phyloP scores from a whole-genome alignment of 2,888 invertebrate species.

The Venusia cambrica region DNA sequence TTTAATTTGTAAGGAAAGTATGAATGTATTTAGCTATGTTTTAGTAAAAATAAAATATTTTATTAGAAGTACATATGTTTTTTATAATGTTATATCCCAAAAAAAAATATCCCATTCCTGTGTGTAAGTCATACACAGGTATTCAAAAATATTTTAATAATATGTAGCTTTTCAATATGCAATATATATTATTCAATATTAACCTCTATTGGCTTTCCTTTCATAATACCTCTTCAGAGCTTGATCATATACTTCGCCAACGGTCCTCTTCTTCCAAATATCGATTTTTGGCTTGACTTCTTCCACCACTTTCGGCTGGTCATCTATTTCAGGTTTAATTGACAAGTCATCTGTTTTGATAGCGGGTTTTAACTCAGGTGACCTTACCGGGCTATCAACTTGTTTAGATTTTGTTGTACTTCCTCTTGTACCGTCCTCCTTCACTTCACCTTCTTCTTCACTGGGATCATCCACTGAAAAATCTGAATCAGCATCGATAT shows the following conservation, averaged over 20 bases:
- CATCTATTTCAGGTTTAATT: conserved; percentile 29
- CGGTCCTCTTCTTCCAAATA: conserved; percentile 92
- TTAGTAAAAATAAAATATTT: conserved; percentile 10
- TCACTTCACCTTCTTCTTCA: conserved; percentile 58
- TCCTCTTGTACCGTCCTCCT: conserved; percentile 27
- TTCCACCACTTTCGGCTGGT: conserved; percentile 27
- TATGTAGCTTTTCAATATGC: too few species aligned
- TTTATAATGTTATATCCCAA: too few species aligned
- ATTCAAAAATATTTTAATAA: too few species aligned
- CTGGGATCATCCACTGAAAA: conserved; percentile 85
- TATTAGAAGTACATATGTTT: too few species aligned
- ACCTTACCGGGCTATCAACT: conserved; percentile 22
- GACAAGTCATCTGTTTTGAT: conserved; percentile 21
- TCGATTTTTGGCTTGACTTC: conserved; percentile 81
- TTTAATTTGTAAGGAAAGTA: conserved; percentile 31
- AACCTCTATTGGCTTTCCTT: conserved; percentile 83
- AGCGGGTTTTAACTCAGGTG: conserved; percentile 34
- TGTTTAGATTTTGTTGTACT: conserved; percentile 23
- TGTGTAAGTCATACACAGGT: too few species aligned
- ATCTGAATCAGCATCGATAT: conserved; percentile 87
- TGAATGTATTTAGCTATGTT: conserved; percentile 12
- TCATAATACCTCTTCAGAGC: conserved; percentile 89
- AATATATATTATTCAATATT: conserved; percentile 29
- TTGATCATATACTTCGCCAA: conserved; percentile 87
- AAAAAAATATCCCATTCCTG: too few species aligned